Evolutionary conservation across 2,113 vertebrate genomes (phyloP).

Genomic region (Microcebus jonahi): DNA sequence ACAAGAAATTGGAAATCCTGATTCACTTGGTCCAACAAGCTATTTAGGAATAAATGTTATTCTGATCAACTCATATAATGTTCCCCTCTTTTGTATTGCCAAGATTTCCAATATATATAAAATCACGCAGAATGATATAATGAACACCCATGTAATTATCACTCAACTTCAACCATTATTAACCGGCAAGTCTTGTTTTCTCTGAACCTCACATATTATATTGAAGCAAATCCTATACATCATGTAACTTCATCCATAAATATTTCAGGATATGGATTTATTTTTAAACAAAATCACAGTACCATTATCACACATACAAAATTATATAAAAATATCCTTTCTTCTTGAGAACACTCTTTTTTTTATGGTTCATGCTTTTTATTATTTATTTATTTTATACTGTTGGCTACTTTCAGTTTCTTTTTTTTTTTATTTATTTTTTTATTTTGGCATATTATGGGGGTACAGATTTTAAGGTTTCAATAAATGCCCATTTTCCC

Average conservation of each 20-base stretch:
- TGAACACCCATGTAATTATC: background rate
- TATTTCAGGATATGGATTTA: slow-evolving; percentile 21
- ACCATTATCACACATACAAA: background rate
- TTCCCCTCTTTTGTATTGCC: background rate
- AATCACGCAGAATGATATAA: background rate
- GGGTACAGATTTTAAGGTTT: no score
- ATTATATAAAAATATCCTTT: background rate
- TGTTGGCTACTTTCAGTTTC: no score
- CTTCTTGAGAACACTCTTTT: background rate
- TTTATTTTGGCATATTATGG: no score
- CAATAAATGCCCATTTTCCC: no score
- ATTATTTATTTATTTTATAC: no score
- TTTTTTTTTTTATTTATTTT: no score
- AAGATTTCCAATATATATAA: background rate
- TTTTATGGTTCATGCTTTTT: no score
- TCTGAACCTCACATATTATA: background rate
- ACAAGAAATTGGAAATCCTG: slow-evolving; percentile 29
- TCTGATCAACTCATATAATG: background rate
- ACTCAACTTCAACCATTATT: background rate
- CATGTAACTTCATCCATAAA: background rate
- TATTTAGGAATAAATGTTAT: background rate
- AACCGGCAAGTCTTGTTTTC: background rate
- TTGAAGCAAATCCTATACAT: background rate
- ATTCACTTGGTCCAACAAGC: background rate
- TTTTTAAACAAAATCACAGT: slow-evolving; percentile 35